Percentiles rank a stretch among this genome's conserved stretches.
Conservation (phyloP, 2,113 vertebrate genomes). For the Oreochromis niloticus region DNA sequence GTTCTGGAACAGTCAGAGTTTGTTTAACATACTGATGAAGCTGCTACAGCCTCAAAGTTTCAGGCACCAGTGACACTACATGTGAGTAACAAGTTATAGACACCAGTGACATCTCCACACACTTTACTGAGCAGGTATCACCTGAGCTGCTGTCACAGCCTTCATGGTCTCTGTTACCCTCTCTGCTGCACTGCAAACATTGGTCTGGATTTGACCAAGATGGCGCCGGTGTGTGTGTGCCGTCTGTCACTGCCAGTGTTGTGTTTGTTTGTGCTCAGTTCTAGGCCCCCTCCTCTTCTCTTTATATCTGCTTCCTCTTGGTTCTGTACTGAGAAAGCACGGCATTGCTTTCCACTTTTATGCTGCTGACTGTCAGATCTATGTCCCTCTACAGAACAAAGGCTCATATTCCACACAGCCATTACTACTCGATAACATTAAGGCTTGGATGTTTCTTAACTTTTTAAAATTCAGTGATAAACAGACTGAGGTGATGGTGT, state of each 20-base stretch:
- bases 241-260: background rate
- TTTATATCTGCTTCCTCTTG: background rate
- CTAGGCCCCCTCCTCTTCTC: background rate
- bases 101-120: background rate
- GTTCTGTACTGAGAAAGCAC: background rate
- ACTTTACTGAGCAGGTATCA: background rate
- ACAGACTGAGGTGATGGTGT: background rate
- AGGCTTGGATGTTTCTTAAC: background rate
- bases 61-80: background rate
- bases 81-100: rapidly evolving
- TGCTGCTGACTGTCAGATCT: background rate
- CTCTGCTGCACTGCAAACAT: background rate
- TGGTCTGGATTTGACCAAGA: background rate
- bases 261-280: background rate
- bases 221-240: background rate
- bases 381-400: background rate
- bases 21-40: background rate
- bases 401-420: background rate
- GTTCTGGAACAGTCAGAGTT: background rate
- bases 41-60: rapidly evolving
- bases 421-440: background rate
- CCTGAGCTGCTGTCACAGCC: background rate
- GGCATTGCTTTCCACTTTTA: background rate
- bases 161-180: background rate
- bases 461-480: background rate